Conservation (phyloP, 2,797 vertebrate species). For the Petrocephalus sullivani region DNA sequence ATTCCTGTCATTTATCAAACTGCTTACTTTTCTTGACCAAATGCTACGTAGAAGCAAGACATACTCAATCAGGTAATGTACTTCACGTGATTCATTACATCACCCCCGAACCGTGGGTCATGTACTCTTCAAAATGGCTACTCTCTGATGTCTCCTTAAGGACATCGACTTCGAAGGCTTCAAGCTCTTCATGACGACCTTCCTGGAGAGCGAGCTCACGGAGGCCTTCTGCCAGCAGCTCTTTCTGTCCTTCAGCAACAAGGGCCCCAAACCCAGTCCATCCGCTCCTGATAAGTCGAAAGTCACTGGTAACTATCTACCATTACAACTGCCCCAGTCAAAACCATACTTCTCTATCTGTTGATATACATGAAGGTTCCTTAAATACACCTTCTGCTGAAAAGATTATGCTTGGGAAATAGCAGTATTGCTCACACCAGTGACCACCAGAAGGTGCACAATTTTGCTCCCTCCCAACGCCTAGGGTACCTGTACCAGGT, state of each 20-base stretch:
- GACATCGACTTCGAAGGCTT: conserved; percentile 91
- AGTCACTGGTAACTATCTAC: conserved; percentile 68
- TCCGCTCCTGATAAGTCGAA: conserved; percentile 72
- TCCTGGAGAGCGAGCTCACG: conserved; percentile 82
- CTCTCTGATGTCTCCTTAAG: conserved; percentile 44
- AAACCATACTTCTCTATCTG: neutral
- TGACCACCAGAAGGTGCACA: neutral
- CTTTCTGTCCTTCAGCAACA: conserved; percentile 86
- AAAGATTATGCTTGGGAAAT: neutral
- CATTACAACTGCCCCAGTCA: neutral
- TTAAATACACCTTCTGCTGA: neutral
- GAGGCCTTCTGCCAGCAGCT: conserved; percentile 85
- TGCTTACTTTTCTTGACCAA: conserved; percentile 39
- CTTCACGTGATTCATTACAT: neutral
- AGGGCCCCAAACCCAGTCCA: conserved; percentile 71
- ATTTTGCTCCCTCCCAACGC: too few relatives aligned
- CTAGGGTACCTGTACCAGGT: too few relatives aligned
- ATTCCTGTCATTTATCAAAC: neutral
- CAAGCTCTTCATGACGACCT: conserved; percentile 92
- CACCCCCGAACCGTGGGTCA: neutral
- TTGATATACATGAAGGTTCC: neutral
- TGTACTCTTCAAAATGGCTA: neutral
- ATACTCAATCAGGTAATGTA: conserved; percentile 84
- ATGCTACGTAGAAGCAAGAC: conserved; percentile 78
- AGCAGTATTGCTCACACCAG: neutral